A percentile compares a stretch with the other conserved stretches of the same genome.
Conservation (phyloP, 2,888 invertebrate species). For the Odontothrips loti region DNA sequence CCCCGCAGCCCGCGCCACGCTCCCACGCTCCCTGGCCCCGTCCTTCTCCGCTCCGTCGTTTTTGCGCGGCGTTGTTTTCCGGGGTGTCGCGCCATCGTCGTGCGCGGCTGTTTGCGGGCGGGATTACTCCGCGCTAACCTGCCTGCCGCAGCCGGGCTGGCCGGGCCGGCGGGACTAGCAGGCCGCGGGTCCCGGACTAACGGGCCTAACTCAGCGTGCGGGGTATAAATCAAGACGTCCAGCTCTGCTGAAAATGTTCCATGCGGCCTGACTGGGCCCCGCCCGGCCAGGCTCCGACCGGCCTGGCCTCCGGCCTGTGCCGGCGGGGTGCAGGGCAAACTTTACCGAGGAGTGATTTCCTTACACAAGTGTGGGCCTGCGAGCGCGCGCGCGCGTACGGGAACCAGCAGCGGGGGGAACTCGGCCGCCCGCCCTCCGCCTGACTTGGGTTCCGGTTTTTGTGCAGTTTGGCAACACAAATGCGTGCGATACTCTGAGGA, state of each 20-base stretch:
- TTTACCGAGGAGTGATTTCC: slow-evolving; percentile 3
- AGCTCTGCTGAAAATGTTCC: neutral
- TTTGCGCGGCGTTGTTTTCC: neutral
- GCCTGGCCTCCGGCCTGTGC: neutral
- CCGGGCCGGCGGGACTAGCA: neutral
- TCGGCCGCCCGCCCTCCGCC: too few species aligned
- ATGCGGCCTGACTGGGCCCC: neutral
- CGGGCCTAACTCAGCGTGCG: neutral
- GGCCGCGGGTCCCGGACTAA: neutral
- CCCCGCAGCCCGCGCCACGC: too few species aligned
- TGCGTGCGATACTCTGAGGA: too few species aligned
- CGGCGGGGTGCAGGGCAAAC: neutral
- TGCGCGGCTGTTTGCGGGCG: neutral
- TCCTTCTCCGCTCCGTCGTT: too few species aligned
- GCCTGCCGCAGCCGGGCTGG: neutral
- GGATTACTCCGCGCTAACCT: neutral
- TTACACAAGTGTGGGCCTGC: neutral
- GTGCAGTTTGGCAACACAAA: too few species aligned
- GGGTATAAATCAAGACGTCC: slow-evolving; percentile 5
- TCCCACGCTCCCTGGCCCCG: too few species aligned
- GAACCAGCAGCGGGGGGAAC: too few species aligned
- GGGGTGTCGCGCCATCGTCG: neutral
- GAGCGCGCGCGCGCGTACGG: neutral
- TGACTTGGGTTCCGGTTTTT: too few species aligned
- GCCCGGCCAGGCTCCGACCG: neutral